phyloP scores from a whole-genome alignment of 2,113 vertebrate genomes.

The Melospiza georgiana region DNA sequence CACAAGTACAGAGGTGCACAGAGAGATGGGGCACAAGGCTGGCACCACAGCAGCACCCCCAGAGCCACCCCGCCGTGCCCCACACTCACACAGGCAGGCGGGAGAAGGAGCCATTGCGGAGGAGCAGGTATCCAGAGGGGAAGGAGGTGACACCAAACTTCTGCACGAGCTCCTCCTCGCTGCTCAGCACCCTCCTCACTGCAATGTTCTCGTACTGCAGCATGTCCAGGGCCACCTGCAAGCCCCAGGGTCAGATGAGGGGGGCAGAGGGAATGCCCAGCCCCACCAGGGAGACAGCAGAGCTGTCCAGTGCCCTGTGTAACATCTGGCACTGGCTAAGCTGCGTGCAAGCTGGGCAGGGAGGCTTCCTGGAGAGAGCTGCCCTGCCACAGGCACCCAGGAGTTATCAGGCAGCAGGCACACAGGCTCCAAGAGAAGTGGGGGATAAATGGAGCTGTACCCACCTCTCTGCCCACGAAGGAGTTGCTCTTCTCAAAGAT shows the following conservation, averaged over 20 bases:
- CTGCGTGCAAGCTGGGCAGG: too few relatives aligned
- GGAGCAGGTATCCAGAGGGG: slow-evolving; percentile 87
- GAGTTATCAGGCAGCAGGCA: neutral
- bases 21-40: neutral
- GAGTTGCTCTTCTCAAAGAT: slow-evolving; percentile 85
- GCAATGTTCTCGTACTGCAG: slow-evolving; percentile 84
- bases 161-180: slow-evolving; percentile 74
- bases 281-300: neutral
- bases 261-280: neutral
- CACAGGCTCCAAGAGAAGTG: neutral
- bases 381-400: neutral
- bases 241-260: neutral
- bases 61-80: rapidly evolving
- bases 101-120: slow-evolving; percentile 75
- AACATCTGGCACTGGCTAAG: neutral
- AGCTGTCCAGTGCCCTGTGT: neutral
- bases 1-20: slow-evolving; percentile 5
- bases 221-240: slow-evolving; percentile 89
- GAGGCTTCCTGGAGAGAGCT: neutral
- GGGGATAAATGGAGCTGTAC: neutral
- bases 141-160: slow-evolving; percentile 81
- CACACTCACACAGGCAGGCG: slow-evolving; percentile 84
- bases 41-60: neutral
- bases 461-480: slow-evolving; percentile 91
- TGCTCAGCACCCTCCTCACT: slow-evolving; percentile 84